Base-by-base conservation (phyloP, 37 sponge, comb jelly and placozoan species). In the Cliona cf. orientalis region DNA sequence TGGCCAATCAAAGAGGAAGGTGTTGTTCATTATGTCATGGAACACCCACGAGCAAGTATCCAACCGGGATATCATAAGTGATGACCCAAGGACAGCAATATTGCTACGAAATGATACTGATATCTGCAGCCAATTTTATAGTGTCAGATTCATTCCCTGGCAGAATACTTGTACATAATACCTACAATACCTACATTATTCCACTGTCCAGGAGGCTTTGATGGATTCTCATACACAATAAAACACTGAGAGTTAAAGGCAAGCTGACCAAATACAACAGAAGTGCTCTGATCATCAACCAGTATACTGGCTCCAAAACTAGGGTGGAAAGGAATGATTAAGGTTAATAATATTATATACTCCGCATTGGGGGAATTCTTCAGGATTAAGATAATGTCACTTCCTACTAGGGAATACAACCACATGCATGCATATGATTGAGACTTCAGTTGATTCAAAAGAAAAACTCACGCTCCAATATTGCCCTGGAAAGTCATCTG, bases 231-330 rank as follows among this genome's bases (percentile, higher is more conserved):
- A 69, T 90, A 69, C 56, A 80, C 80, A 33, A 70, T 32, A 42
- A 76, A 76, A 58, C 85, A 85, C 34, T 66, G 87, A 4, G 87
- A 74, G 31, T 79, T 87, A 68, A 41, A 43, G 7, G 40, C 33
- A 12, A 80, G 69, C 33, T 64, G 41, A 19, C 33, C 29, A 41
- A 79, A 87, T 26, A 29, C 73, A 14, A 31, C 29, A 11, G 69
- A 19, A 0, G 23, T 29, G 1, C 75, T 42, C n/a, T n/a, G n/a
- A n/a, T n/a, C n/a, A 2, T 55, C 64, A 37, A 79, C 72, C 3
- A 72, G 23, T 23, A 80, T 87, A 35, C 74, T 65, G 2, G 81
- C 58, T 40, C 88, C 82, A 87, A 75, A 81, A 37, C 88, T 87
- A 38, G 28, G 71, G 29, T 11, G 9, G 35, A 68, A 9, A 38